Evolutionary conservation across 23 tunicate genomes (phyloP), one percentile per base, ranked within the genome.

Genomic region (Trididemnum clinides): DNA sequence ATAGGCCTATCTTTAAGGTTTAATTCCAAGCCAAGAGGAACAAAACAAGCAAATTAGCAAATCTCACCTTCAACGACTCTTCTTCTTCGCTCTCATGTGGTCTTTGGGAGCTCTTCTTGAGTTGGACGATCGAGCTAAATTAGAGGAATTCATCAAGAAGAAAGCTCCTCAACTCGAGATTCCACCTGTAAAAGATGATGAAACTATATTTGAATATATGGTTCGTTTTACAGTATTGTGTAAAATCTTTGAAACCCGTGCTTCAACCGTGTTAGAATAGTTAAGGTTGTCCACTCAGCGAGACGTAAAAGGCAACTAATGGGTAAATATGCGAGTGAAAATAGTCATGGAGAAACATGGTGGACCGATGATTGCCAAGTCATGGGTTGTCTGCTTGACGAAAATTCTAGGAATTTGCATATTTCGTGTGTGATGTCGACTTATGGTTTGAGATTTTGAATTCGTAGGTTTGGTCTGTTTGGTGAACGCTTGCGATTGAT

Each of bases 81-180:
- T 97, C 92, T 88, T 97, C 88, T 97, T 97, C 44, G 75, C 91
- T 29, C 78, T 97, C 58, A 97, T 97, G 99, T 97, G 99, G 99
- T 88, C 95, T 0, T 28, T 92, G 39, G 99, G 99, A 7, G 97
- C 99, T 1, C 70, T 97, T 1, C 86, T 97, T 62, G 99, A 97
- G 83, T 82, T 97, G 73, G 99, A 92, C 58, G 99, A 97, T 76
- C 81, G 99, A 19, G 97, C 88, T 19, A 97, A 97, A 85, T 27
- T 97, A 44, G 99, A 97, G 88, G 71, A 73, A 0, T 97, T 97
- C 69, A 77, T 93, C 49, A 82, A 78, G 51, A 71, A 85, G 25
- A 86, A 89, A 21, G 86, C 87, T 51, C 57, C 87, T 28, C 15
- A 80, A 1, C 71, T 84, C 1, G 73, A 89, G 1, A 85, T 88